A percentile compares a stretch with the other conserved stretches of the same genome.
Conservation (phyloP, 2,888 invertebrate genomes). For the Allacma fusca region DNA sequence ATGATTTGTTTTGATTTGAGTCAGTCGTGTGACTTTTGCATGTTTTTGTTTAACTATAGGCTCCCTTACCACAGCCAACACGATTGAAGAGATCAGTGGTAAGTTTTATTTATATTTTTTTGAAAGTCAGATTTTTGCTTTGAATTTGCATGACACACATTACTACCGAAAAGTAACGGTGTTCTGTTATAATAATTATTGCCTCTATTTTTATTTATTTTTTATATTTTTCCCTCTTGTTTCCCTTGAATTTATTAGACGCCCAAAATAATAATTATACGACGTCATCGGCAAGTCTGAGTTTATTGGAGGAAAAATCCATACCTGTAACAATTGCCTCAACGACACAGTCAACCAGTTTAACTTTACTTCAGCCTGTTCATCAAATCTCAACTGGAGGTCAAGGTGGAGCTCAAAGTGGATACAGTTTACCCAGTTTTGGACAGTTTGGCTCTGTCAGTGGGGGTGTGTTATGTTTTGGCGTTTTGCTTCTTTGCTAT, state of each 20-base stretch:
- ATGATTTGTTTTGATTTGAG: background rate
- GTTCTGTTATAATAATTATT: background rate
- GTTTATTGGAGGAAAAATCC: conserved; percentile 45
- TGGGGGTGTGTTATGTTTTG: conserved; percentile 41
- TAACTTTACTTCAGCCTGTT: conserved; percentile 59
- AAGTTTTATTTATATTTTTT: background rate
- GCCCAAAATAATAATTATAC: conserved; percentile 47
- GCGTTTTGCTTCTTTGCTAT: conserved; percentile 1
- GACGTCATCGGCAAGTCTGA: conserved; percentile 43
- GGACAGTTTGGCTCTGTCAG: conserved; percentile 57
- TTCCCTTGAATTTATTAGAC: conserved; percentile 25
- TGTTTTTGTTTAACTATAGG: conserved; percentile 25
- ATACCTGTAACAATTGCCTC: conserved; percentile 47
- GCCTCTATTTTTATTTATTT: background rate
- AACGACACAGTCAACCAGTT: conserved; percentile 55
- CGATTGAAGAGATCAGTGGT: conserved; percentile 38
- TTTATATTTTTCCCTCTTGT: background rate
- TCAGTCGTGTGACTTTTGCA: conserved; percentile 2
- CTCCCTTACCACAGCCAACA: conserved; percentile 36
- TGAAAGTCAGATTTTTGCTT: too few species aligned
- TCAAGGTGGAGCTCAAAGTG: conserved; percentile 49
- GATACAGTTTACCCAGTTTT: conserved; percentile 58
- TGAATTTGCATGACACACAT: too few species aligned
- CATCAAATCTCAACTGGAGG: conserved; percentile 49
- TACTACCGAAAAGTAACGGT: too few species aligned